Conservation (phyloP, 2,888 invertebrate species). For the Drosophila falleni region DNA sequence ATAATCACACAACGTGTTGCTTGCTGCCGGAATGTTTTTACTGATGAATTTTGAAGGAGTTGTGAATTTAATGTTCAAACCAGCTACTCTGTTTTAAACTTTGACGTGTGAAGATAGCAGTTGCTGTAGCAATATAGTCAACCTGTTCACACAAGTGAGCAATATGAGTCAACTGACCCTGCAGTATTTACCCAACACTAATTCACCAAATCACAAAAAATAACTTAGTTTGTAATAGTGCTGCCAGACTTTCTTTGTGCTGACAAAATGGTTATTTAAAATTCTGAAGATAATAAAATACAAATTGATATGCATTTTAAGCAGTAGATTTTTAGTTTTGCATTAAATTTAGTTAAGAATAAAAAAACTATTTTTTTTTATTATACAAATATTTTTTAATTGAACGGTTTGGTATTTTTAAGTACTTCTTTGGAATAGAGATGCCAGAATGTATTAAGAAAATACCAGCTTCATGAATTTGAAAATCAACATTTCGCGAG, state of each 20-base stretch:
- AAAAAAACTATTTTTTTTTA: not conserved
- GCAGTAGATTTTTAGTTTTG: not conserved
- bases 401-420: slow-evolving; percentile 27
- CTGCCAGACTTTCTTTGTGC: not conserved
- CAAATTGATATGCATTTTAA: not conserved
- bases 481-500: slow-evolving; percentile 2
- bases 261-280: not conserved
- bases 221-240: not conserved
- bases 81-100: slow-evolving; percentile 56
- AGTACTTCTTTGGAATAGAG: not conserved
- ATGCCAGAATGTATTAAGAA: slow-evolving; percentile 25
- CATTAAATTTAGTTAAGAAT: not conserved
- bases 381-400: not conserved
- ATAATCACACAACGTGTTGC: slow-evolving; percentile 63
- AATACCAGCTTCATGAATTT: not conserved
- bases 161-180: not conserved
- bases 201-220: not conserved
- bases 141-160: not conserved
- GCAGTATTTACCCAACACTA: not conserved
- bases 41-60: slow-evolving; percentile 64
- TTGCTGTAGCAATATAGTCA: slow-evolving; percentile 10
- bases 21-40: slow-evolving; percentile 71
- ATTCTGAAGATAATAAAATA: not conserved
- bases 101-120: slow-evolving; percentile 9
- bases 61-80: slow-evolving; percentile 33